Base-by-base conservation (phyloP, 2,113 vertebrate species). In the Leptodactylus fuscus region DNA sequence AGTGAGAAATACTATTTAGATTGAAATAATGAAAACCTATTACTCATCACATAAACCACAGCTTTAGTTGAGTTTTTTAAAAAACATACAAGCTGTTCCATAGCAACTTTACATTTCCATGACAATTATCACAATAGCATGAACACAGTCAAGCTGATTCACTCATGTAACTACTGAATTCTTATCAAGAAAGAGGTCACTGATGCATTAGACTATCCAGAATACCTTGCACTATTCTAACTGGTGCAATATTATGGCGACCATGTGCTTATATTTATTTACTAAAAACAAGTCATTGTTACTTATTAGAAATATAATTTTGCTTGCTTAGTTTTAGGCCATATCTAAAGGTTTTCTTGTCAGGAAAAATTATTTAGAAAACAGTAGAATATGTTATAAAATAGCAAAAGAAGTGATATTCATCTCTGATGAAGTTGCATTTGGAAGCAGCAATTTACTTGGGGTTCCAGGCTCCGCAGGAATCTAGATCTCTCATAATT, bases 51-150 rank as follows among this genome's bases (percentile, higher is more conserved):
- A n/a, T 44, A 44, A 44, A 32, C 60, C 29, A 29, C 32, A 34
- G 5, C 16, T 29, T 67, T 67, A 34, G 27, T 34, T 34, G 16
- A 67, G 5, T 20, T 1, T 1, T 36, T 65, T 2, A 67, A 62
- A 32, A 67, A 34, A 67, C 62, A 67, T 67, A 6, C 32, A 20
- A 34, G 29, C 16, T 67, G 62, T 34, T 67, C 62, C 62, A 34
- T 67, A n/a, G 62, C 13, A 5, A 62, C 62, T 67, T 67, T 34
- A 67, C 62, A 67, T 67, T 34, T 67, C 62, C 16, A 67, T 67
- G 62, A 34, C 62, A 67, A 34, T 67, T 34, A 67, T 67, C 62
- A 32, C 18, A 67, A 34, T 9, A 67, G 29, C 0, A 67, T 67
- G 29, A 67, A 67, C 29, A 34, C 62, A 34, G 24, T 15, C 13